Percentiles rank a stretch among this genome's conserved stretches.
These are phyloP conservation scores for Eurystomus gularis DNA, from an alignment of 2,113 vertebrate species.

Conservation along the genomic window DNA sequence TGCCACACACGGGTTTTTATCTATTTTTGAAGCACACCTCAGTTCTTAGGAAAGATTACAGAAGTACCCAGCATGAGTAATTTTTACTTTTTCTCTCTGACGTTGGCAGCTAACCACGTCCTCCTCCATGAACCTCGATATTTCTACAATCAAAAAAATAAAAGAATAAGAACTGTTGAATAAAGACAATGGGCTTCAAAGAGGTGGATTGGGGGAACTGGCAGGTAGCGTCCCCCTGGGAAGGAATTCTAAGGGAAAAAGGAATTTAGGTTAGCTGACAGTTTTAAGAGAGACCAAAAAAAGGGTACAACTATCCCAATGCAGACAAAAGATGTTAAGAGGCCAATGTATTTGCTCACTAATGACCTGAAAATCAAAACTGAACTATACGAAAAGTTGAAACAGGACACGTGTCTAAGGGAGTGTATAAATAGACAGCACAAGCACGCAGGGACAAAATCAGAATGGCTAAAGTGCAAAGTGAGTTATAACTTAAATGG, in stretches of 20 bases:
- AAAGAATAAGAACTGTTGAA: background rate
- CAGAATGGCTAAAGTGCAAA: background rate
- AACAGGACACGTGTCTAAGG: background rate
- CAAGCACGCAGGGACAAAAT: background rate
- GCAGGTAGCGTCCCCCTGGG: background rate
- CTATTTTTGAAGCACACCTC: background rate
- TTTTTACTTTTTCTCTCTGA: constrained; percentile 29
- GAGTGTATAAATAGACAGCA: constrained; percentile 21
- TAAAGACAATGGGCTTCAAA: constrained; percentile 53
- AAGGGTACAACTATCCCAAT: background rate
- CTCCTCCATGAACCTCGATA: background rate
- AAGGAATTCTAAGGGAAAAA: constrained; percentile 33
- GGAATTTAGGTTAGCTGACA: constrained; percentile 32
- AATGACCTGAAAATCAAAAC: constrained; percentile 51
- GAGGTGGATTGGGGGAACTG: background rate
- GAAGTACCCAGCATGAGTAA: background rate
- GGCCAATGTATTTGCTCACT: constrained; percentile 42
- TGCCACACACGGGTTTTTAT: background rate
- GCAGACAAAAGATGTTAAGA: constrained; percentile 22
- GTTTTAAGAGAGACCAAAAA: background rate
- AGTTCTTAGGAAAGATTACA: background rate
- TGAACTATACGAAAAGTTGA: constrained; percentile 21
- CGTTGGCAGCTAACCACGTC: constrained; percentile 1
- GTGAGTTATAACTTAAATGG: background rate
- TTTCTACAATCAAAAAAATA: background rate